phyloP scores from a whole-genome alignment of 2,113 vertebrate species.

The Arvicanthis niloticus region DNA sequence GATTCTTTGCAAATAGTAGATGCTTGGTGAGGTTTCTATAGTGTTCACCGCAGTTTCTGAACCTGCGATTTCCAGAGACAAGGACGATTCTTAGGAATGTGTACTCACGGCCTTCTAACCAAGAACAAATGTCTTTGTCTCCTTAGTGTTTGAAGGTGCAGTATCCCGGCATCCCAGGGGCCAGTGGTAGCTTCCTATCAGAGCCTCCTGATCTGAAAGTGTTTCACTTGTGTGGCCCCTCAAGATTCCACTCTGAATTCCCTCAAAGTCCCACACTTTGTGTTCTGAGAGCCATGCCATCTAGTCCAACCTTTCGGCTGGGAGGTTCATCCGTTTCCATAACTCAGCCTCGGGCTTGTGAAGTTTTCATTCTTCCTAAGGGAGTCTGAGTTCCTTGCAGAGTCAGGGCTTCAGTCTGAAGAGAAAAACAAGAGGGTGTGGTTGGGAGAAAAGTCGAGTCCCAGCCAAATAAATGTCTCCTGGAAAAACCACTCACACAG shows the following conservation, averaged over 20 bases:
- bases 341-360: background rate
- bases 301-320: background rate
- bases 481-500: constrained; percentile 66
- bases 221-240: background rate
- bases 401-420: constrained; percentile 30
- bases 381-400: constrained; percentile 41
- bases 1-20: constrained; percentile 5
- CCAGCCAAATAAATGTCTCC: constrained; percentile 65
- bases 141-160: background rate
- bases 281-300: background rate
- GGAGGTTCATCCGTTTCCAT: background rate
- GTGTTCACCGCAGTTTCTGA: background rate
- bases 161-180: constrained; percentile 82
- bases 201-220: background rate
- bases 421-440: constrained; percentile 77
- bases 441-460: constrained; percentile 42
- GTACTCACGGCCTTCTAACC: background rate
- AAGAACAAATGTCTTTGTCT: background rate
- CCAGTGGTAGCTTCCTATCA: constrained; percentile 73
- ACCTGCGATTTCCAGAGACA: constrained; percentile 13
- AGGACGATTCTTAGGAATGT: background rate
- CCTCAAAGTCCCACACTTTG: background rate
- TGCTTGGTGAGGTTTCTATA: background rate
- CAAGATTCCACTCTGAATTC: background rate
- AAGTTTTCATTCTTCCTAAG: constrained; percentile 45